phyloP scores from a whole-genome alignment of 2,797 vertebrate genomes.

The Betta splendens region DNA sequence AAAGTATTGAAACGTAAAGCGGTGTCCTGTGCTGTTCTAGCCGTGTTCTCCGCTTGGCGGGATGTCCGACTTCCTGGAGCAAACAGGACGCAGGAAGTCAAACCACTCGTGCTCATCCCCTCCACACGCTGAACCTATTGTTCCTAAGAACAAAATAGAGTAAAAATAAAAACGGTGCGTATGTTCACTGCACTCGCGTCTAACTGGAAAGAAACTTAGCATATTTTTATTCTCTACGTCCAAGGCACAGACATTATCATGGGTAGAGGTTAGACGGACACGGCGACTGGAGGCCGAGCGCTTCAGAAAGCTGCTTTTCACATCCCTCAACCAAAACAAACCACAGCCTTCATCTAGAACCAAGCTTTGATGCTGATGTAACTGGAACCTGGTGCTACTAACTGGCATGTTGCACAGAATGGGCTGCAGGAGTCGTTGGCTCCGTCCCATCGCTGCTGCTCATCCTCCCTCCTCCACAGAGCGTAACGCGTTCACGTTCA shows the following conservation, averaged over 20 bases:
- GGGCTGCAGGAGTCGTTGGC: constrained; percentile 13
- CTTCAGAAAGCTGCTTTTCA: constrained; percentile 56
- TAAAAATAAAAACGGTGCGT: constrained; percentile 31
- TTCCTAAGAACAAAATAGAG: constrained; percentile 37
- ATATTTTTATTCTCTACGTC: constrained; percentile 59
- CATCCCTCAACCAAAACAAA: constrained; percentile 48
- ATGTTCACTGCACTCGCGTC: constrained; percentile 63
- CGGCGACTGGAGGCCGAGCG: constrained; percentile 47
- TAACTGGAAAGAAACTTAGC: constrained; percentile 59
- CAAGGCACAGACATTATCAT: constrained; percentile 84
- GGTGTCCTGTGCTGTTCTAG: constrained; percentile 59
- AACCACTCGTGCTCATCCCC: constrained; percentile 3
- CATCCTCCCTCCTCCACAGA: too few relatives aligned
- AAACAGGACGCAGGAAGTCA: constrained; percentile 66
- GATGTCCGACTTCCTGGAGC: constrained; percentile 30
- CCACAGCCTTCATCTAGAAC: constrained; percentile 54
- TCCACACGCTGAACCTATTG: constrained; percentile 26
- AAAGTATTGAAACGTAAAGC: constrained; percentile 55
- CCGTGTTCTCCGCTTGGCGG: constrained; percentile 48
- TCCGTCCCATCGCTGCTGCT: constrained; percentile 8
- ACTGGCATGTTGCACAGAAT: constrained; percentile 3
- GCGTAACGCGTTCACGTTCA: constrained; percentile 5
- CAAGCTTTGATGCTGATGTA: constrained; percentile 56
- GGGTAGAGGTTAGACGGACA: constrained; percentile 30
- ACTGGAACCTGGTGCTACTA: constrained; percentile 66